phyloP scores from a whole-genome alignment of 2,113 vertebrate genomes.

The Cranoglanis bouderius region DNA sequence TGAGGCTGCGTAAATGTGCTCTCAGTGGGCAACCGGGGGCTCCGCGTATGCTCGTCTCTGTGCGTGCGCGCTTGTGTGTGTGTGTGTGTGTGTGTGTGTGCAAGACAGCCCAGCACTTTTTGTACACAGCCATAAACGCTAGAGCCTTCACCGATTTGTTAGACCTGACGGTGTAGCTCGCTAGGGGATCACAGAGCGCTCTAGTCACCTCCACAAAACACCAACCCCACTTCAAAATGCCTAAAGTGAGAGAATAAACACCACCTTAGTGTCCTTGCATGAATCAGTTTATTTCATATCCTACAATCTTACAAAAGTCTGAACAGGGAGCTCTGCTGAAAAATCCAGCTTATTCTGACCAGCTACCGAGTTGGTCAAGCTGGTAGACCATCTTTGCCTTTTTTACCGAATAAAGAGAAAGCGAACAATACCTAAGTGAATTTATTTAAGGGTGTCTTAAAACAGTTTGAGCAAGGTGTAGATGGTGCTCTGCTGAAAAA shows the following conservation, averaged over 20 bases:
- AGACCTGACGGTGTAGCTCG: background rate
- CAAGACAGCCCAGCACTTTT: background rate
- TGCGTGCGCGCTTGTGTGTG: background rate
- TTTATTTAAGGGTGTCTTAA: background rate
- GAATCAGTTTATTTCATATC: too few species aligned
- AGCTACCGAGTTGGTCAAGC: background rate
- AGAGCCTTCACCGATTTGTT: background rate
- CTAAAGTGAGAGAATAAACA: background rate
- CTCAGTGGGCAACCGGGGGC: background rate
- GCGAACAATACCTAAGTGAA: background rate
- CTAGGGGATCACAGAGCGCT: background rate
- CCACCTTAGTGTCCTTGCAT: background rate
- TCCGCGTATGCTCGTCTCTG: background rate
- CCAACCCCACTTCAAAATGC: too few species aligned
- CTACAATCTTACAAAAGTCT: background rate
- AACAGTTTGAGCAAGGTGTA: background rate
- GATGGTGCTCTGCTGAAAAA: background rate
- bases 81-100: background rate
- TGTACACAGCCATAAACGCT: background rate
- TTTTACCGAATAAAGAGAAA: background rate
- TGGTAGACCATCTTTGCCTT: background rate
- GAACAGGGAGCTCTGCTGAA: background rate
- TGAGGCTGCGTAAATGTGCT: slow-evolving; percentile 11
- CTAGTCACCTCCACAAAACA: background rate
- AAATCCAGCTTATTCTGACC: background rate